Base-by-base conservation (phyloP, 2,888 invertebrate genomes). In the Pristionchus exspectatus region DNA sequence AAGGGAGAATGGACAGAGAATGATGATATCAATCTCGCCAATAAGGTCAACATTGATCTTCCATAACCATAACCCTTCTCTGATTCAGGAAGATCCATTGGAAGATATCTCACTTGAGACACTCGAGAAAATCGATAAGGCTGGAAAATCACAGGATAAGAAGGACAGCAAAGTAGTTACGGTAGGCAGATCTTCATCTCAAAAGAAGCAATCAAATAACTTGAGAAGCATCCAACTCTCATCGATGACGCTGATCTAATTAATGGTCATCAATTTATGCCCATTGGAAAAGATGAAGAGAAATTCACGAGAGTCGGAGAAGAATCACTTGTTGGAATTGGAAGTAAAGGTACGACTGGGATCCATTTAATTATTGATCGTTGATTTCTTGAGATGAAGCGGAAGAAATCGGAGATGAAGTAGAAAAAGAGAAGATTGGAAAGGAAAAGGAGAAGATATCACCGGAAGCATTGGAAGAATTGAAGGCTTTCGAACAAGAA, bases 61-160 rank as follows among this genome's bases (percentile, higher is more conserved):
- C 9, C 1, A 18, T 21, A 30, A 59, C 18, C 30, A 2, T 33
- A 59, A 66, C 10, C 30, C 21, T 50, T 54, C 50, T n/a, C 33
- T 44, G 54, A 63, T 74, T 54, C 66, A 89, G 89, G 44, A 77
- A 69, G 89, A 89, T 30, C 89, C 89, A 10, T 63, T 89, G 27
- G 89, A 81, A 10, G 89, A 89, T 63, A 89, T 89, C 83, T 89
- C 89, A n/a, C 83, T 89, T 27, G 89, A 89, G 83, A 89, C 89
- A 63, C 66, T 89, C 7, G 89, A 89, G 83, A 89, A 54, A 27
- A 89, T 89, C 54, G 89, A 89, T 66, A 89, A 83, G 66, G 89
- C 89, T 9, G 89, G 89, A 7, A 89, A 89, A 50, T 38, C 38
- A 24, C 89, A 89, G 66, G 89, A 89, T 56, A 81, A n/a, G 54